phyloP scores from a whole-genome alignment of 2,888 invertebrate species.

The Dolomedes plantarius region DNA sequence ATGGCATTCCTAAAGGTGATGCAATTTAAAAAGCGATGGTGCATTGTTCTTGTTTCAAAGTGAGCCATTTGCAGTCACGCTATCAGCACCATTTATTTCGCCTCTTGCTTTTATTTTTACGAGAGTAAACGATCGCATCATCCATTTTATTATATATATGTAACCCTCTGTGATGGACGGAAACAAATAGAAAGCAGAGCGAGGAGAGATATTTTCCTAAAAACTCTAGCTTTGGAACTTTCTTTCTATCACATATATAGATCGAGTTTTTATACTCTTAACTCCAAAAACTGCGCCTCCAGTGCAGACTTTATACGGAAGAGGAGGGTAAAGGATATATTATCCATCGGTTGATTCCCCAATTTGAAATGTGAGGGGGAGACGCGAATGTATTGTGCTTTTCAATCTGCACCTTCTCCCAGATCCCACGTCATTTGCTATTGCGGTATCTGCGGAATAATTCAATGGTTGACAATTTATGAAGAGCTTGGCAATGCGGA shows the following conservation, averaged over 20 bases:
- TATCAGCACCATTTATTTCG: too few relatives aligned
- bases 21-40: too few relatives aligned
- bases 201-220: too few relatives aligned
- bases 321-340: constrained; percentile 35
- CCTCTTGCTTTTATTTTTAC: too few relatives aligned
- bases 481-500: too few relatives aligned
- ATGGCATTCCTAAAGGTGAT: too few relatives aligned
- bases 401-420: constrained; percentile 47
- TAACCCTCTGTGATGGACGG: too few relatives aligned
- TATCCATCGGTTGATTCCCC: constrained; percentile 40
- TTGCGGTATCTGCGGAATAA: constrained; percentile 43
- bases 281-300: not conserved
- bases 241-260: constrained; percentile 21
- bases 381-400: constrained; percentile 35
- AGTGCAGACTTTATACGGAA: not conserved
- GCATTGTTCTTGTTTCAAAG: too few relatives aligned
- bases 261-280: constrained; percentile 46
- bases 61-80: too few relatives aligned
- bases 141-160: too few relatives aligned
- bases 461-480: constrained; percentile 50
- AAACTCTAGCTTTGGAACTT: not conserved
- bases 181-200: constrained; percentile 31
- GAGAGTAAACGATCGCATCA: too few relatives aligned
- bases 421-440: constrained; percentile 57
- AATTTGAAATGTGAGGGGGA: constrained; percentile 33